phyloP scores from a whole-genome alignment of 1,140 invertebrate species.

The Heliothis virescens region DNA sequence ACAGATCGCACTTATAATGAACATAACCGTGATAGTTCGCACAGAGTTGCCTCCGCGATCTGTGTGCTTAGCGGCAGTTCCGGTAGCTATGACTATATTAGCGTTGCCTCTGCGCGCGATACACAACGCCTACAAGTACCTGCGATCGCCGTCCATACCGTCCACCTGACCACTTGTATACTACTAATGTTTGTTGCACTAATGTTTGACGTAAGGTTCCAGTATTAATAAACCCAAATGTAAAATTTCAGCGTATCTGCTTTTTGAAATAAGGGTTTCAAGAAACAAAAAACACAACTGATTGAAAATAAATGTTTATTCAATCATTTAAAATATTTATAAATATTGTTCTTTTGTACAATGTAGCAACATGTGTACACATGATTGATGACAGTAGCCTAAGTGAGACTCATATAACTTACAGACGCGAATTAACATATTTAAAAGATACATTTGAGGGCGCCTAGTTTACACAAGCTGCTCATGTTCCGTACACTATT shows the following conservation, averaged over 20 bases:
- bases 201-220: background rate
- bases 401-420: conserved; percentile 65
- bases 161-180: conserved; percentile 31
- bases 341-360: conserved; percentile 85
- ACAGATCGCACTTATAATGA: conserved; percentile 63
- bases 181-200: background rate
- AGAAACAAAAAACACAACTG: conserved; percentile 55
- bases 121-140: conserved; percentile 61
- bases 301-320: conserved; percentile 85
- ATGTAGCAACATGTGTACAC: conserved; percentile 77
- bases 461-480: conserved; percentile 42
- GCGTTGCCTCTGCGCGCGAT: conserved; percentile 67
- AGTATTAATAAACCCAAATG: background rate
- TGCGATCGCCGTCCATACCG: conserved; percentile 43
- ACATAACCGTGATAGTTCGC: conserved; percentile 52
- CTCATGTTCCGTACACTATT: conserved; percentile 54
- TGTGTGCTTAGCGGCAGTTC: conserved; percentile 59
- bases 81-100: conserved; percentile 58
- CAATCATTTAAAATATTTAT: conserved; percentile 85
- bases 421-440: conserved; percentile 46
- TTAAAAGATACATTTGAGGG: conserved; percentile 48
- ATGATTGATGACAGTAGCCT: conserved; percentile 69
- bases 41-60: conserved; percentile 64
- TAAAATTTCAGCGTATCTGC: background rate
- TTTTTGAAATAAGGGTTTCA: background rate